Conservation (phyloP, 2,797 vertebrate species). For the Nyctalus aviator region DNA sequence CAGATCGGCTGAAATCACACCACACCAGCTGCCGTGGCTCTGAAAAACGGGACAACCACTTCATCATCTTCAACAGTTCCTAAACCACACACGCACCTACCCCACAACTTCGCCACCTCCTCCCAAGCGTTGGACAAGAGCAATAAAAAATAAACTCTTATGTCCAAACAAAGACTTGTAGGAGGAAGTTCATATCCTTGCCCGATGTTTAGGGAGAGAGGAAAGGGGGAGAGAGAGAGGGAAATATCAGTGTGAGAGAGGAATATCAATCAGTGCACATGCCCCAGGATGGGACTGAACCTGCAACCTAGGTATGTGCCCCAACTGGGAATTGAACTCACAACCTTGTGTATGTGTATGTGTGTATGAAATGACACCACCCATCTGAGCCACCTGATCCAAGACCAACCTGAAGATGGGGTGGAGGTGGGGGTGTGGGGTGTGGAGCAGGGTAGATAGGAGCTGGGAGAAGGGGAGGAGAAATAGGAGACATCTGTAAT, state of each 20-base stretch:
- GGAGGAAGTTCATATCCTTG: background rate
- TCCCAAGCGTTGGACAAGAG: background rate
- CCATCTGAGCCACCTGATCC: background rate
- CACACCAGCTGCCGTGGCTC: rapidly evolving
- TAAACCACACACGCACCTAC: rapidly evolving
- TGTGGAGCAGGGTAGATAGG: too few relatives aligned
- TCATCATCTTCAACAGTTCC: background rate
- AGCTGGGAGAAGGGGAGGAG: too few relatives aligned
- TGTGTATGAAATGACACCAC: background rate
- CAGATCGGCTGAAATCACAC: background rate
- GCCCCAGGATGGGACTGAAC: background rate
- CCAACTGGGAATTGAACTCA: background rate
- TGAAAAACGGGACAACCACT: rapidly evolving
- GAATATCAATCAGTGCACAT: background rate
- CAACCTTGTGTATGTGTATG: background rate
- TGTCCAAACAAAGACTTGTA: background rate
- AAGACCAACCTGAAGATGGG: too few relatives aligned
- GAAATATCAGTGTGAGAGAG: background rate
- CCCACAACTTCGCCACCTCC: rapidly evolving
- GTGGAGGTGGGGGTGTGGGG: too few relatives aligned
- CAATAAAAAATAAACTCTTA: too few relatives aligned
- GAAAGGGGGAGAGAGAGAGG: too few relatives aligned
- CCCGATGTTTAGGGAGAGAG: background rate
- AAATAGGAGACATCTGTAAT: too few relatives aligned
- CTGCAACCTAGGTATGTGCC: background rate